A percentile compares a stretch with the other conserved stretches of the same genome.
phyloP scores from a whole-genome alignment of 2,113 vertebrate species.

The Megaleporinus macrocephalus region DNA sequence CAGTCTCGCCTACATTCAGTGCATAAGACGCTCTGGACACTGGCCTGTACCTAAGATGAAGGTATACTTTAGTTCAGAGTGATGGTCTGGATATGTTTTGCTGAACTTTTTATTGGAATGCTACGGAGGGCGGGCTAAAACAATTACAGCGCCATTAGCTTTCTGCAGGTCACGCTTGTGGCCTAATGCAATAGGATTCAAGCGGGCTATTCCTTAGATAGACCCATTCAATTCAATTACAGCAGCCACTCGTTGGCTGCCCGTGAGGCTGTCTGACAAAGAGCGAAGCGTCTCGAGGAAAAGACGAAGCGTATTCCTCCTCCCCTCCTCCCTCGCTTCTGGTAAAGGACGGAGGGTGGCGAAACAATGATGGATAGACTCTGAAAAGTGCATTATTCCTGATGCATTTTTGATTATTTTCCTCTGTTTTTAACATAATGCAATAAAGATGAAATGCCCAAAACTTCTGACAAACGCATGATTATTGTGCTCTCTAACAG shows the following conservation, averaged over 20 bases:
- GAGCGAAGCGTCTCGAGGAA: constrained; percentile 16
- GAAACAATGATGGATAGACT: constrained; percentile 84
- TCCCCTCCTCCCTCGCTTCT: constrained; percentile 67
- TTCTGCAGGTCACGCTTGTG: constrained; percentile 74
- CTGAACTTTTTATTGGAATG: constrained; percentile 31
- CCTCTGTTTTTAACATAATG: constrained; percentile 75
- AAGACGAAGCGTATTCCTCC: constrained; percentile 54
- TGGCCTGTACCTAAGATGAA: neutral
- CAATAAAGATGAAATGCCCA: constrained; percentile 73
- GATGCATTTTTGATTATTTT: constrained; percentile 81
- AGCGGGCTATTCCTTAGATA: constrained; percentile 76
- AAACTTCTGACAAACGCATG: constrained; percentile 75
- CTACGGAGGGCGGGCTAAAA: constrained; percentile 60
- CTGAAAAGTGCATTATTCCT: constrained; percentile 81
- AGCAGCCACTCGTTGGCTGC: constrained; percentile 71
- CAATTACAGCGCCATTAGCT: constrained; percentile 77
- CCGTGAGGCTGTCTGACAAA: constrained; percentile 54
- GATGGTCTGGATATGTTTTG: neutral
- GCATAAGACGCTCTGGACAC: neutral
- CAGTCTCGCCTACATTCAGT: no score
- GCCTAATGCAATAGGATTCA: constrained; percentile 76
- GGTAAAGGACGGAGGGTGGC: constrained; percentile 76
- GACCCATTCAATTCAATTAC: constrained; percentile 79
- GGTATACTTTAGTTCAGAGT: neutral
- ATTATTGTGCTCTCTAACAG: constrained; percentile 72